Conservation (phyloP, 2,797 vertebrate genomes). For the Erpetoichthys calabaricus region DNA sequence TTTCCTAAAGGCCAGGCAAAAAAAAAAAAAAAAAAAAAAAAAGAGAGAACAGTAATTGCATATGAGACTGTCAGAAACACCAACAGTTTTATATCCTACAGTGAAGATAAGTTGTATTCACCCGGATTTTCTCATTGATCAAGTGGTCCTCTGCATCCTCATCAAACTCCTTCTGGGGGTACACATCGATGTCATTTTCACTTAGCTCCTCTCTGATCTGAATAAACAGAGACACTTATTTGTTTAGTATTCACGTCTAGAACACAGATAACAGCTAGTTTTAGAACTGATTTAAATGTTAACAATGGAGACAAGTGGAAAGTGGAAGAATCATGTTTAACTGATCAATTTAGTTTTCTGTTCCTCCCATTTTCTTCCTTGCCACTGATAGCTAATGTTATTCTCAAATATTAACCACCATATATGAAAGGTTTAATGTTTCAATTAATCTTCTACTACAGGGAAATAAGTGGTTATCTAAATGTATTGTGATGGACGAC, state of each 20-base stretch:
- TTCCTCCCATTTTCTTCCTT: no score
- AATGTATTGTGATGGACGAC: no score
- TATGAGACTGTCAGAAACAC: not conserved
- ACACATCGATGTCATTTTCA: slow-evolving; percentile 82
- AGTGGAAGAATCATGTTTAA: no score
- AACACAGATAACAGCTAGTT: slow-evolving; percentile 16
- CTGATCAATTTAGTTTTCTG: no score
- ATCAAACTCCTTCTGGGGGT: slow-evolving; percentile 92
- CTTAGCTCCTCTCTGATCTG: slow-evolving; percentile 87
- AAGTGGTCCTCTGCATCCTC: slow-evolving; percentile 81
- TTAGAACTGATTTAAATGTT: no score
- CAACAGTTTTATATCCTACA: slow-evolving; percentile 5
- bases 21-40: not conserved
- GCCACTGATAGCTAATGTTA: no score
- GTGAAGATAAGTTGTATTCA: slow-evolving; percentile 29
- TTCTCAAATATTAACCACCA: no score
- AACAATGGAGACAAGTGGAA: no score
- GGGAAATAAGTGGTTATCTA: no score
- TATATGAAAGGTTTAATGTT: no score
- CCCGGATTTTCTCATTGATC: slow-evolving; percentile 91
- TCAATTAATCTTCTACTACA: no score
- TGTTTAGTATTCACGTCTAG: slow-evolving; percentile 19
- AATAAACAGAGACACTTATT: slow-evolving; percentile 7
- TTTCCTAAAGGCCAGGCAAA: slow-evolving; percentile 56
- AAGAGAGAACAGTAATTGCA: not conserved